Base-by-base conservation (phyloP, 2,888 invertebrate genomes). In the Rotaria sp. region DNA sequence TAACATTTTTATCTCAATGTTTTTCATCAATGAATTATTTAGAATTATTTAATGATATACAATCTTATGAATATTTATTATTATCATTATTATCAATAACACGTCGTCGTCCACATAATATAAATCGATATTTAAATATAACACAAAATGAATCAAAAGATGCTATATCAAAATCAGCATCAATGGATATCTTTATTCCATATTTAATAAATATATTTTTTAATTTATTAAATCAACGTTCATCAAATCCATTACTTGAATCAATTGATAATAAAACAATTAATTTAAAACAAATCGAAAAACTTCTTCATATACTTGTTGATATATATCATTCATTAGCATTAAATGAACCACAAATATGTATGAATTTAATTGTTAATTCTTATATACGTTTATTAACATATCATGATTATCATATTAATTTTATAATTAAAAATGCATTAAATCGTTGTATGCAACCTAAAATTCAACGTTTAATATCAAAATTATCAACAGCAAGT, bases 391-490 rank as follows among this genome's bases (percentile, higher is more conserved):
- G 45, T 45, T 45, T 80, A 45, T 45, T 80, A n/a, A 80, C 80
- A 13, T 80, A 80, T 45, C 41, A 80, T 15, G 80, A 80, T 80
- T 80, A 80, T 80, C 80, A 80, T 21, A 80, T 80, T 13, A 80
- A 80, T 45, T 80, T 80, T n/a, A 80, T n/a, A 15, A 80, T 80
- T 4, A 80, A 80, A 45, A 80, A 80, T 80, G 41, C 80, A 80
- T 80, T 80, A n/a, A 80, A 80, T 80, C 80, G 80, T 80, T 80
- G 80, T 45, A 80, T 80, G 80, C 80, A 80, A 80, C 80, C 80
- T 15, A 80, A 80, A 45, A 80, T 80, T n/a, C 41, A 45, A 80
- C 80, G 80, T 45, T 18, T 80, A 45, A 80, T 80, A n/a, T 80
- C 80, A 13, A 80, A 80, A 45, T 80, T 80, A 45, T 80, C 80